Percentiles rank a stretch among this genome's conserved stretches.
These are phyloP conservation scores for Eupelmus urozonus DNA, from an alignment of 2,888 invertebrate genomes.

Conservation along the genomic window DNA sequence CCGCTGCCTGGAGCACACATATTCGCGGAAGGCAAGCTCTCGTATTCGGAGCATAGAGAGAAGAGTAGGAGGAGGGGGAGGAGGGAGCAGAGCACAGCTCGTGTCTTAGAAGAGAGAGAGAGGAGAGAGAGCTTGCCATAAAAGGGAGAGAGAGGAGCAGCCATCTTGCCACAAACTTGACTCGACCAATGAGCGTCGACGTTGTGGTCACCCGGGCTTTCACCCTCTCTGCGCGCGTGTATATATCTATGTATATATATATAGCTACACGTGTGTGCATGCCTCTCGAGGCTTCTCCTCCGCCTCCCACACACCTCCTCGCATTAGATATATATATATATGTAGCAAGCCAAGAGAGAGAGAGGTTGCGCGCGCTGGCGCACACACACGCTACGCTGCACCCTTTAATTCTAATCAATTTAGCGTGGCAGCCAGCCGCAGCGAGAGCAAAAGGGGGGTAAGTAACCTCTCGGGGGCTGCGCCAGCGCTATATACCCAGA, in stretches of 20 bases:
- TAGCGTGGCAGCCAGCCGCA: conserved; percentile 68
- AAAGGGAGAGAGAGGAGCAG: conserved; percentile 63
- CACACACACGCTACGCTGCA: conserved; percentile 63
- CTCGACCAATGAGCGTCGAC: conserved; percentile 77
- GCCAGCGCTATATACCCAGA: not conserved
- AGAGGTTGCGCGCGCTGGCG: conserved; percentile 60
- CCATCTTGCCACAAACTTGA: conserved; percentile 78
- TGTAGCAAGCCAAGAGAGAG: not conserved
- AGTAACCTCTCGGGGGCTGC: conserved; percentile 63
- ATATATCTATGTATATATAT: not conserved
- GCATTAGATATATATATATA: conserved; percentile 34
- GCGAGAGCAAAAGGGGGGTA: conserved; percentile 58
- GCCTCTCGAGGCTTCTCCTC: conserved; percentile 34
- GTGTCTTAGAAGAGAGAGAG: conserved; percentile 60
- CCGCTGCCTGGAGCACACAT: not conserved
- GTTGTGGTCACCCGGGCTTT: conserved; percentile 75
- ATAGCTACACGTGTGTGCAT: conserved; percentile 37
- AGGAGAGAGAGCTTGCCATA: conserved; percentile 8
- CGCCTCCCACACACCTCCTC: conserved; percentile 54
- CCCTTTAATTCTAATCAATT: conserved; percentile 77
- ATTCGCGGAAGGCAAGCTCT: conserved; percentile 13
- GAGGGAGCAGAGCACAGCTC: not conserved
- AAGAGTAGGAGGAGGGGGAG: conserved; percentile 20
- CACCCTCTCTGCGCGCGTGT: conserved; percentile 27
- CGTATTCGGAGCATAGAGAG: conserved; percentile 35